Evolutionary conservation across 53 echinoderm and acorn worm genomes (phyloP).

Genomic region (Zoroaster sp.): DNA sequence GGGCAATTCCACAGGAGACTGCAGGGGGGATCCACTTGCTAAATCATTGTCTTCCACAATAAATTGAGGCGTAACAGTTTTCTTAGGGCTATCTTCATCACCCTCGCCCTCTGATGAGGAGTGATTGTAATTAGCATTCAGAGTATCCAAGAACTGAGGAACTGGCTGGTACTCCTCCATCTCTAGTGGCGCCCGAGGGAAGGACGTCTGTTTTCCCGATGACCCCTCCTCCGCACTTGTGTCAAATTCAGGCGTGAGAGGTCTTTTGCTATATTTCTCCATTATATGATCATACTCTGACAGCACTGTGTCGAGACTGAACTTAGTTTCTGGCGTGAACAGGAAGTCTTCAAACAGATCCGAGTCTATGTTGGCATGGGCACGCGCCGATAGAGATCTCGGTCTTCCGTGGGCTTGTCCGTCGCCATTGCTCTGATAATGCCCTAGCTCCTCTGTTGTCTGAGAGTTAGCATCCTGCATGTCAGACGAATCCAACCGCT

Average conservation of each 20-base stretch:
- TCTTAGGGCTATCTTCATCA: not conserved
- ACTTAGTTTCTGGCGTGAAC: constrained; percentile 51
- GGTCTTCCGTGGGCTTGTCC: constrained; percentile 71
- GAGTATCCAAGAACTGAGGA: constrained; percentile 34
- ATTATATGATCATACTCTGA: constrained; percentile 89
- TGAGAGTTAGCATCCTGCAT: constrained; percentile 56
- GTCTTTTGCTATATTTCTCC: constrained; percentile 86
- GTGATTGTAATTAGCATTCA: constrained; percentile 10
- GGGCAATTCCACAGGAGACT: constrained; percentile 24
- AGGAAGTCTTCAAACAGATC: constrained; percentile 74
- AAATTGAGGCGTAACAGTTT: not conserved
- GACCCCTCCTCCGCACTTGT: constrained; percentile 57
- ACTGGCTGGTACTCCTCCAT: constrained; percentile 42
- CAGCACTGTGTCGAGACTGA: constrained; percentile 83
- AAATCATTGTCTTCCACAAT: constrained; percentile 10
- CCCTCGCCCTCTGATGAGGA: not conserved
- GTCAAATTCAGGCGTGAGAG: constrained; percentile 85
- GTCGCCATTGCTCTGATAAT: constrained; percentile 27
- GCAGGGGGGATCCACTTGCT: not conserved
- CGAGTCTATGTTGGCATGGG: constrained; percentile 62
- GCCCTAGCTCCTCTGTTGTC: constrained; percentile 15
- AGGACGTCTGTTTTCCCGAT: constrained; percentile 30
- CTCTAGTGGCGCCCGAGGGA: constrained; percentile 33
- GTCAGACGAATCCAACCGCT: not conserved
- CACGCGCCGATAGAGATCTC: constrained; percentile 65